Conservation (phyloP, 1,140 invertebrate genomes). For the Aphidius ervi region DNA sequence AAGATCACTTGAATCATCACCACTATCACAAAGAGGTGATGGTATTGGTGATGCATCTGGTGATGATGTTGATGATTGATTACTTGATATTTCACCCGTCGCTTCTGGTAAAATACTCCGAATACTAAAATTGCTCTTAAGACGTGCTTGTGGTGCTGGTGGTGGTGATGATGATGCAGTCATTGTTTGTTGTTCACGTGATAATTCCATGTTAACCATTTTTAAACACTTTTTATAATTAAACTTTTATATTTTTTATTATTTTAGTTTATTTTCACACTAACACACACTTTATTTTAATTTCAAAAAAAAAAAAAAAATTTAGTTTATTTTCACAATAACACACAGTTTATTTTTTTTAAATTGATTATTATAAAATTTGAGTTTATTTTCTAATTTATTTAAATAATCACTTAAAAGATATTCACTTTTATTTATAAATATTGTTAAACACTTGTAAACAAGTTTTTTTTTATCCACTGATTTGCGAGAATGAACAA, state of each 20-base stretch:
- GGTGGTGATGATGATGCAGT: conserved; percentile 47
- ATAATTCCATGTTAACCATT: conserved; percentile 57
- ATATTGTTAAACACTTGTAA: no score
- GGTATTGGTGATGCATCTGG: conserved; percentile 34
- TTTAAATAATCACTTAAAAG: neutral
- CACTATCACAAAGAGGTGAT: conserved; percentile 47
- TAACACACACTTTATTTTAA: neutral
- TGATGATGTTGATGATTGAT: conserved; percentile 43
- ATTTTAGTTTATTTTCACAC: neutral
- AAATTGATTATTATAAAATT: neutral
- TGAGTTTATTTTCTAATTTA: neutral
- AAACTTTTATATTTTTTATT: conserved; percentile 5
- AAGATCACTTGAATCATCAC: conserved; percentile 68
- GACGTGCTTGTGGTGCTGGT: conserved; percentile 57
- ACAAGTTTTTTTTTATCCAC: neutral
- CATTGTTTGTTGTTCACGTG: conserved; percentile 45
- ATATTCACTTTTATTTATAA: neutral
- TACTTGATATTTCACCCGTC: conserved; percentile 58
- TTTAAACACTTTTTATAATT: conserved; percentile 20
- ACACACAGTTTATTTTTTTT: neutral
- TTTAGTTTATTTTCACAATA: neutral
- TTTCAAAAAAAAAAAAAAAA: neutral
- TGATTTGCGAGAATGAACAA: conserved; percentile 1
- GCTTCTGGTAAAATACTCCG: conserved; percentile 68
- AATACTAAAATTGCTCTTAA: conserved; percentile 71